Evolutionary conservation across 2,888 invertebrate species (phyloP), one percentile per base, ranked within the genome.

Genomic region (Gisinianus flammeolus): DNA sequence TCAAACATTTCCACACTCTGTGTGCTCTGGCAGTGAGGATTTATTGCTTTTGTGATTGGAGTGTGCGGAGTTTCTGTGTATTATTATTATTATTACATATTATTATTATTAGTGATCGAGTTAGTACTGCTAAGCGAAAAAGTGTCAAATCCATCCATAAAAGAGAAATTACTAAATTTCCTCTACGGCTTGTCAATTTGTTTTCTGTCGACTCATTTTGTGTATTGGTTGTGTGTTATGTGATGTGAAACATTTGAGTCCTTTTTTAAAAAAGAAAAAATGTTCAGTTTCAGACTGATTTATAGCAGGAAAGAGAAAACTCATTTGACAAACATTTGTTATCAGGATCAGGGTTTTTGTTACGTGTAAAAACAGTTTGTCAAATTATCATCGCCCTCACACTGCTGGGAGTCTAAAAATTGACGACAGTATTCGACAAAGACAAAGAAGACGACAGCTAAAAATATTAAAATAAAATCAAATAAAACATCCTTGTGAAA

Each of bases 271-370:
- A n/a, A n/a, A n/a, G n/a, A n/a, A n/a, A 67, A 30, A 24, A 67
- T 33, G 33, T 33, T 67, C 67, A 67, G 8, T 19, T 33, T 67
- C 67, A 67, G 8, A 67, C 67, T 67, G 28, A 67, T 67, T 67
- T 67, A 67, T 33, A n/a, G 19, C 33, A 31, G 67, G 33, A 67
- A 67, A 67, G 67, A 67, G 67, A 67, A 67, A 67, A 31, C 22
- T 22, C 2, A 30, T 33, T 67, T 67, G 67, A 67, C 19, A 33
- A 67, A n/a, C 30, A 33, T 22, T 5, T 62, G 24, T 62, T 28
- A 62, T 62, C 24, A 62, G 12, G n/a, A n/a, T n/a, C n/a, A n/a
- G n/a, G n/a, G n/a, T n/a, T n/a, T n/a, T n/a, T n/a, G n/a, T n/a
- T n/a, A n/a, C n/a, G n/a, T n/a, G n/a, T n/a, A n/a, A n/a, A n/a